phyloP scores from a whole-genome alignment of 1,140 invertebrate species.

The Drosophila trapezifrons region DNA sequence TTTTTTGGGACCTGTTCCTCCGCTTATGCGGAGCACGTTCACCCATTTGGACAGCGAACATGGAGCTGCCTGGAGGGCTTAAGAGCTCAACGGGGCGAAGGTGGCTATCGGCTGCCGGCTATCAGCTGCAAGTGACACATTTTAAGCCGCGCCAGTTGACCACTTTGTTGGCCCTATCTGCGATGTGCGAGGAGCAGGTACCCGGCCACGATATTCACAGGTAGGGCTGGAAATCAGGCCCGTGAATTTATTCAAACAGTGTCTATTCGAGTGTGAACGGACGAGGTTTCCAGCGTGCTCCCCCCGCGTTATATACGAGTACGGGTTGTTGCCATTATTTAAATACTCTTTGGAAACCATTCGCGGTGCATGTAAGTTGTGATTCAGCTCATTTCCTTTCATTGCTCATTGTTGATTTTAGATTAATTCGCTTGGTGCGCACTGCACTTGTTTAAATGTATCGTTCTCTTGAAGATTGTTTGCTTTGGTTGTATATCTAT shows the following conservation, averaged over 20 bases:
- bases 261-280: constrained; percentile 52
- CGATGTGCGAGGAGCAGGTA: constrained; percentile 22
- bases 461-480: not conserved
- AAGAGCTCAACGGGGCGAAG: constrained; percentile 33
- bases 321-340: not conserved
- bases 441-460: constrained; percentile 19
- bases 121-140: constrained; percentile 51
- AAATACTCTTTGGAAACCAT: not conserved
- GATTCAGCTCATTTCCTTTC: constrained; percentile 22
- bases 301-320: constrained; percentile 1
- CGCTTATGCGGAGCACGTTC: constrained; percentile 34
- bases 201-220: not conserved
- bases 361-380: constrained; percentile 25
- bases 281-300: constrained; percentile 27
- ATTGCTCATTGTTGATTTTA: constrained; percentile 25
- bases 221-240: constrained; percentile 5
- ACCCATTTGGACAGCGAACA: constrained; percentile 32
- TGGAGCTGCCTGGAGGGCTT: constrained; percentile 26
- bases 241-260: constrained; percentile 27
- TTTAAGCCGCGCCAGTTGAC: constrained; percentile 37
- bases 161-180: constrained; percentile 28
- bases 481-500: constrained; percentile 1
- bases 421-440: constrained; percentile 12
- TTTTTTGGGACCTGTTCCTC: constrained; percentile 5
- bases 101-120: constrained; percentile 12